Base-by-base conservation (phyloP, 2,888 invertebrate genomes). In the Brachynemurus nebulosus region DNA sequence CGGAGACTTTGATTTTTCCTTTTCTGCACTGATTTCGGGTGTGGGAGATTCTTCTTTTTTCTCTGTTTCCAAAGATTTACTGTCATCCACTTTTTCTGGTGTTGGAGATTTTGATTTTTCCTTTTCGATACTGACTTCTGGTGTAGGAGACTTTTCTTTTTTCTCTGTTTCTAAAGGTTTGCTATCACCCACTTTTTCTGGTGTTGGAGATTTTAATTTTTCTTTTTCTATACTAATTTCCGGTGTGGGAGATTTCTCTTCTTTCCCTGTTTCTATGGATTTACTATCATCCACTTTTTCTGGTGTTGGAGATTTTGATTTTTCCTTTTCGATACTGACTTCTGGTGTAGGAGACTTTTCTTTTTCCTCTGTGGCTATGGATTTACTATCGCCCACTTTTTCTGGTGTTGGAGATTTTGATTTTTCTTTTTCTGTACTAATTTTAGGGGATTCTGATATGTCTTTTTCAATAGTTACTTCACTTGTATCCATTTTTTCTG, bases 331-430 rank as follows among this genome's bases (percentile, higher is more conserved):
- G n/a, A n/a, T n/a, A n/a, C n/a, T n/a, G n/a, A n/a, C n/a, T 14
- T 16, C n/a, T 14, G 33, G 38, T 21, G 2, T 21, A 11, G 2
- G 44, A 35, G 44, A 44, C 12, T 11, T 17, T 36, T 39, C 14
- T 40, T 33, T 34, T 40, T 37, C 37, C 16, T 44, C 30, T 23
- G 17, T 63, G 62, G 52, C 63, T 65, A 25, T 33, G 33, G n/a
- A 14, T 38, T 38, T 18, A 16, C 3, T 19, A 11, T 9, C 9
- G 11, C 14, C 16, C 7, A 14, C 7, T 27, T 40, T 16, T 40
- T 40, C 40, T 11, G 25, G 14, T 11, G 23, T 14, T 25, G 40
- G 27, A 40, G 5, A 18, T 38, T 27, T 40, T 14, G 23, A 9
- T 25, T 40, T 12, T 11, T 5, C 16, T 16, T 7, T 27, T 11